Conservation (phyloP, 2,888 invertebrate species). For the Epiblema foenella region DNA sequence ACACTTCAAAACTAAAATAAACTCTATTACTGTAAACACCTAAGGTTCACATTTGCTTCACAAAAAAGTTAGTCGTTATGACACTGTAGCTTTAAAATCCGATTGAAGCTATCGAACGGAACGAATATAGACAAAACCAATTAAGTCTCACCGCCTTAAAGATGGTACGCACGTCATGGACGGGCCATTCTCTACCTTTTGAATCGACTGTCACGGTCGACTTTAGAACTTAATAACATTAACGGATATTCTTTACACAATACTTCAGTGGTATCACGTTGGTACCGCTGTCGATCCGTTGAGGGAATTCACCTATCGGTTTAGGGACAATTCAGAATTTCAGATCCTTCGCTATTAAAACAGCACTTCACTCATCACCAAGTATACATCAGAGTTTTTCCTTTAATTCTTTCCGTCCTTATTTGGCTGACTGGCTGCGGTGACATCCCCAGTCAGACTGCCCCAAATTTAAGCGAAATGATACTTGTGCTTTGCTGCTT, state of each 20-base stretch:
- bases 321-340: not conserved
- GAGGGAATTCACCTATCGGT: not conserved
- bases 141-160: constrained; percentile 34
- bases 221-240: not conserved
- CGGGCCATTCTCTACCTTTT: constrained; percentile 22
- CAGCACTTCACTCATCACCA: not conserved
- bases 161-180: constrained; percentile 48
- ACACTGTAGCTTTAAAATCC: constrained; percentile 8
- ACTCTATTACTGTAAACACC: constrained; percentile 5
- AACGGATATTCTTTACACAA: not conserved
- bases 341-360: not conserved
- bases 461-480: not conserved
- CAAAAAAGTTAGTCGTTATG: constrained; percentile 9
- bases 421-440: too few species aligned
- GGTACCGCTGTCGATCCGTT: not conserved
- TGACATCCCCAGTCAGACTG: too few species aligned
- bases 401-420: too few species aligned
- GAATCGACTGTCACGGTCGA: constrained; percentile 2
- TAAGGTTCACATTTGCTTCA: not conserved
- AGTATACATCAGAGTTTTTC: not conserved
- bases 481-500: not conserved
- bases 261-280: not conserved
- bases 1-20: not conserved
- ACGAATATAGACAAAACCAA: constrained; percentile 40
- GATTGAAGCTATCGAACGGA: constrained; percentile 34